Evolutionary conservation across 1,140 invertebrate genomes (phyloP), one percentile per base, ranked within the genome.

Genomic region (Drosophila pectinifera): DNA sequence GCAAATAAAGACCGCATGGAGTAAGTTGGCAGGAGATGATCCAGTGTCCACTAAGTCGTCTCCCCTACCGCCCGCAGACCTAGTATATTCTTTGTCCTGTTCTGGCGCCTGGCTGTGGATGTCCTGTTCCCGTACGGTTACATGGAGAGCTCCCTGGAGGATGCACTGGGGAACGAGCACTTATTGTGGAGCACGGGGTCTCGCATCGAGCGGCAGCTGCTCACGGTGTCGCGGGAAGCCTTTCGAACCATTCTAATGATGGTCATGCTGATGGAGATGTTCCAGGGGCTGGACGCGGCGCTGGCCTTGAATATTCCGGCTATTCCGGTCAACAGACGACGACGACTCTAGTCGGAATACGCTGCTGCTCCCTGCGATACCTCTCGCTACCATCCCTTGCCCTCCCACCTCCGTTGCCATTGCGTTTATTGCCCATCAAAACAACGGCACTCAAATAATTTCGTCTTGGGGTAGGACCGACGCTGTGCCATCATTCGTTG

Each of bases 401-500:
- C 34, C 20, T 5, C 10, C 5, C 24, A 16, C n/a, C 45, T 26
- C 36, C 45, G 16, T 41, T n/a, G 11, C 13, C 38, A n/a, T 11
- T 48, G 14, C 28, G 46, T 62, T 74, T 36, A 55, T 41, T 61
- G 65, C n/a, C 56, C 62, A 78, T 69, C 63, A 75, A 70, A 61
- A 63, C 59, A 80, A 72, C 38, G 61, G 51, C 26, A 43, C 74
- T 72, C 69, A 86, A 81, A 68, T 63, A 62, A 51, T 70, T 78
- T 70, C 69, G 54, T 54, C 68, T 89, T 89, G 84, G 80, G 77
- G 75, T 89, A 89, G 84, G 83, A 73, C 84, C 31, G 62, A 64
- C 74, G 68, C 78, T 78, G 82, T 67, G 38, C 7, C 42, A 45
- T 63, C 28, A 51, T 34, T 53, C 26, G 26, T 51, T 49, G 34